Conservation (phyloP, 2,113 vertebrate genomes). For the Nanger granti region DNA sequence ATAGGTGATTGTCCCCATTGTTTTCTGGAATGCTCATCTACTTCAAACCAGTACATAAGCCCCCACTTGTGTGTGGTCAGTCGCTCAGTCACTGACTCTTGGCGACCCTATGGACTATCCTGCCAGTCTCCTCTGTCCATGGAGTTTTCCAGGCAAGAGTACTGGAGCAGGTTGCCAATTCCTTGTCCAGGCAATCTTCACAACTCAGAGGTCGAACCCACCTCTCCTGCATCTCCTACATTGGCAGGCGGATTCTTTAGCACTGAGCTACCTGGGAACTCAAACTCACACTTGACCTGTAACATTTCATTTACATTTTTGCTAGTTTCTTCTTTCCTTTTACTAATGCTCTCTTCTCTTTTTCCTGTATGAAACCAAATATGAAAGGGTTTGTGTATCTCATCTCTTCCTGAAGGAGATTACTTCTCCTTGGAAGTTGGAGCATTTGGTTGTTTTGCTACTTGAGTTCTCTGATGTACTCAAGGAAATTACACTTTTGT, state of each 20-base stretch:
- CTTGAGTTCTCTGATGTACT: background rate
- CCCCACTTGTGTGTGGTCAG: background rate
- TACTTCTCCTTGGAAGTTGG: background rate
- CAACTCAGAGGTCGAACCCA: background rate
- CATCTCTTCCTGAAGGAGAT: background rate
- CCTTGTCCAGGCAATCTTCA: fast-evolving
- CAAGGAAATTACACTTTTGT: background rate
- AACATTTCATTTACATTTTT: background rate
- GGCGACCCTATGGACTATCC: background rate
- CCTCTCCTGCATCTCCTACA: background rate
- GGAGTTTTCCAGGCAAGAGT: background rate
- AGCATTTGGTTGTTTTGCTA: background rate
- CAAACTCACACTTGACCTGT: background rate
- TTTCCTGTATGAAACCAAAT: background rate
- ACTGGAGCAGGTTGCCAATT: background rate
- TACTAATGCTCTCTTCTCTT: background rate
- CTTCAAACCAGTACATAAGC: background rate
- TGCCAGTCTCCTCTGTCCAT: background rate
- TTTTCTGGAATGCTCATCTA: background rate
- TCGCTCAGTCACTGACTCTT: background rate
- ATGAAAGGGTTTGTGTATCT: background rate
- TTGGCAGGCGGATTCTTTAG: background rate
- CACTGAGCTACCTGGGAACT: background rate
- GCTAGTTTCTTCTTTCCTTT: background rate
- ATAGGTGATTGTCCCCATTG: background rate